Base-by-base conservation (phyloP, 2,888 invertebrate species). In the Sarcophaga variegata region DNA sequence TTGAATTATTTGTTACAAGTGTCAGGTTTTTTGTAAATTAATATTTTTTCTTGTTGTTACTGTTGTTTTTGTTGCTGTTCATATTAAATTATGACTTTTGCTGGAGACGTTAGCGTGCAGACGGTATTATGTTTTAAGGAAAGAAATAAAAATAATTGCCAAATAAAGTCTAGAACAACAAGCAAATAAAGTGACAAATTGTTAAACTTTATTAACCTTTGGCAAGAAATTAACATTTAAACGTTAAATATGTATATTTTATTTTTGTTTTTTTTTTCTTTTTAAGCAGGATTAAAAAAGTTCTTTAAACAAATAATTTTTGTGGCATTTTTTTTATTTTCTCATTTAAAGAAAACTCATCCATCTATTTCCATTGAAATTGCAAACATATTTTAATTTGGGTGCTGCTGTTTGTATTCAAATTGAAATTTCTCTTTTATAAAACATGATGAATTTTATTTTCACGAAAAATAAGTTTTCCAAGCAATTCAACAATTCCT, bases 41-140 rank as follows among this genome's bases (percentile, higher is more conserved):
- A 14, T 49, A 47, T 63, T 79, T 47, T 47, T 60, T 20, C 63
- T 22, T 10, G 20, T 37, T 17, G 60, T 83, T 80, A 20, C 60
- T 69, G 22, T 64, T 75, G 22, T 85, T 70, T 78, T 59, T 27
- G 37, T 37, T 69, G 27, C 47, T 75, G n/a, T 82, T 70, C 70
- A 27, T 27, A 25, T 37, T 81, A 69, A 87, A 79, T 76, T 82
- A 87, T 84, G 75, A 79, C 76, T 84, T 76, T 69, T 71, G 54
- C 62, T 60, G 27, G 64, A 72, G 63, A 84, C 75, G 62, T 81
- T 87, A 64, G 87, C 87, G 87, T 87, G 84, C 87, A 84, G 84
- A 87, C 87, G 22, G 27, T 64, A 76, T 82, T 64, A 72, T 84
- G 67, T 20, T 62, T 17, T 84, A 17, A 54, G 17, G 54, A 54